phyloP scores from a whole-genome alignment of 30 jellyfish, hydroid and myxozoan species.

The Hydractinia echinata region DNA sequence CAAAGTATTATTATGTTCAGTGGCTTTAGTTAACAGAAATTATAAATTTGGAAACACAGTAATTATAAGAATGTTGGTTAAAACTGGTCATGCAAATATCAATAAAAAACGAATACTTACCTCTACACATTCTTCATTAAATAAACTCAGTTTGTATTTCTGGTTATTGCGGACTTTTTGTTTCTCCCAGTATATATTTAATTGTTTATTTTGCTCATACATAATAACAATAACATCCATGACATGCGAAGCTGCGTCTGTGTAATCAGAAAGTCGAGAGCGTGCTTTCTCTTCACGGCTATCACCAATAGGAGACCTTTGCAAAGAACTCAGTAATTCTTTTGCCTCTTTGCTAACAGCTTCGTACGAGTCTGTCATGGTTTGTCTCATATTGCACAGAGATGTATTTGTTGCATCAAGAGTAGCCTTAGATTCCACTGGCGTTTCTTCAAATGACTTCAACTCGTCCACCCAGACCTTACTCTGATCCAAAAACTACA shows the following conservation, averaged over 20 bases:
- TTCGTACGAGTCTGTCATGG: conserved; percentile 70
- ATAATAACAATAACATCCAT: conserved; percentile 85
- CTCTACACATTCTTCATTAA: conserved; percentile 76
- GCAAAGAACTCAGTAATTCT: conserved; percentile 78
- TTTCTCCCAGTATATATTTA: conserved; percentile 84
- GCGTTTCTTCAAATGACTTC: conserved; percentile 44
- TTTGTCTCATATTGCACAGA: conserved; percentile 55
- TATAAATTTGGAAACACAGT: too few species aligned
- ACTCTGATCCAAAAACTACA: conserved; percentile 57
- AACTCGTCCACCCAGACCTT: conserved; percentile 81
- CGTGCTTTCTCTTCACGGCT: conserved; percentile 86
- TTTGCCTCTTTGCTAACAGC: conserved; percentile 76
- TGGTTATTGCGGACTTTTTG: conserved; percentile 66
- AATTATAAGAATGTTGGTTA: too few species aligned
- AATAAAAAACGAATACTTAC: conserved; percentile 23
- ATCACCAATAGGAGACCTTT: conserved; percentile 76
- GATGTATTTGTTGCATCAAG: conserved; percentile 37
- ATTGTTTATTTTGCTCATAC: conserved; percentile 90
- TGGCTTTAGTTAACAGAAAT: too few species aligned
- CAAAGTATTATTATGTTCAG: too few species aligned
- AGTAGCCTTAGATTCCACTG: conserved; percentile 39
- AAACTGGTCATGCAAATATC: background rate
- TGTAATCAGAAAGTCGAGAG: conserved; percentile 88
- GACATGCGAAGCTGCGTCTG: conserved; percentile 96
- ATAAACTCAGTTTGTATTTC: conserved; percentile 59